Evolutionary conservation across 1,140 invertebrate species (phyloP), one percentile per base, ranked within the genome.

Genomic region (Tribolium madens): DNA sequence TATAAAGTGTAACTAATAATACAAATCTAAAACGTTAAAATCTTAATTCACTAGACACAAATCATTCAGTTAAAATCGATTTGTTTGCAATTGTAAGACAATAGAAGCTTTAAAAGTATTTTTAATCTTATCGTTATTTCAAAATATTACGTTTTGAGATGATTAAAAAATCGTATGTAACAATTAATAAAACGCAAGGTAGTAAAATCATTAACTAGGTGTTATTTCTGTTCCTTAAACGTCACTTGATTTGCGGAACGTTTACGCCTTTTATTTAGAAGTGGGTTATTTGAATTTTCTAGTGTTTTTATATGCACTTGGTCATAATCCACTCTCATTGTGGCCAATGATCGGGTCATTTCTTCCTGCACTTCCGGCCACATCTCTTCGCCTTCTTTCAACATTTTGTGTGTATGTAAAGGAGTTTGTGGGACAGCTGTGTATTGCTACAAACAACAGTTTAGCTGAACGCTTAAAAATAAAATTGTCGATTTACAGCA

Each of bases 291-390:
- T 12, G 95, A 95, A 81, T 95, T 92, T 76, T 96, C 95, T 72
- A 98, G 85, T 42, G 94, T 92, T 88, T 98, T 97, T 60, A 97
- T 94, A 86, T 94, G 93, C 48, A 96, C 91, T 88, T 91, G 92
- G 86, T 98, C 97, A 84, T 97, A 97, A 84, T 98, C 96, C 0
- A 98, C 95, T 69, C 98, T 89, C 97, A 99, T 99, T 68, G 96
- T 97, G 33, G 97, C 96, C 42, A 99, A 87, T 0, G 97, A 98
- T 74, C 96, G 92, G 0, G 95, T 98, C 96, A 99, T 98, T 88
- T 99, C 97, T 87, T 99, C 97, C 89, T 99, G 95, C 10, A 99
- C 96, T 84, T 99, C 97, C 1, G 94, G 93, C 97, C 97, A 99
- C 21, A 93, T 91, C 73, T 97, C 96, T 76, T 94, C 94, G 52